Evolutionary conservation across 1,140 invertebrate genomes (phyloP).

Genomic region (Cepaea nemoralis): DNA sequence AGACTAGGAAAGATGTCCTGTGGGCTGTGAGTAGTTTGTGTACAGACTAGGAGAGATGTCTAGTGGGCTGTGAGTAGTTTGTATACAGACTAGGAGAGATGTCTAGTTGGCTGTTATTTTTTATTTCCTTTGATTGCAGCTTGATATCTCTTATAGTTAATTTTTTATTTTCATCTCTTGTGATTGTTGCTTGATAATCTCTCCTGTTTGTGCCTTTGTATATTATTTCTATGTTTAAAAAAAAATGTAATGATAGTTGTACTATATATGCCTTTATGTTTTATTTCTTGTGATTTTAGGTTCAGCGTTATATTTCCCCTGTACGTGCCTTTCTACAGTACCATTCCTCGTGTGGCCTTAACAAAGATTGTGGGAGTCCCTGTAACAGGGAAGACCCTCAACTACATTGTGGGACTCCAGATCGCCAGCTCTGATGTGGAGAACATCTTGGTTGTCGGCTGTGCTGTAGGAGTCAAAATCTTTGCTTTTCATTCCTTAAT

Average conservation of each 20-base stretch:
- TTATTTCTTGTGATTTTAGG: constrained; percentile 48
- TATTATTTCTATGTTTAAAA: too few relatives aligned
- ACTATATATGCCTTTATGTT: too few relatives aligned
- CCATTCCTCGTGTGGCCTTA: constrained; percentile 74
- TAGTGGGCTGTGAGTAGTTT: constrained; percentile 43
- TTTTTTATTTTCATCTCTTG: too few relatives aligned
- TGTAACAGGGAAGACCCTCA: constrained; percentile 75
- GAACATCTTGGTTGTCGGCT: constrained; percentile 51
- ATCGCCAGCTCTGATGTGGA: constrained; percentile 60
- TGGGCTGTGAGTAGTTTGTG: too few relatives aligned
- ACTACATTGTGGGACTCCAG: constrained; percentile 75
- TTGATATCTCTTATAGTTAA: too few relatives aligned
- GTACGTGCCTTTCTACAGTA: constrained; percentile 72
- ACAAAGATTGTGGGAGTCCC: constrained; percentile 74
- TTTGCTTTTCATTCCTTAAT: too few relatives aligned
- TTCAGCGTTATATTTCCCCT: constrained; percentile 62
- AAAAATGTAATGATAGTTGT: too few relatives aligned
- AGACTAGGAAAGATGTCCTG: too few relatives aligned
- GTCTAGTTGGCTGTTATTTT: too few relatives aligned
- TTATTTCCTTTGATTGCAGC: too few relatives aligned
- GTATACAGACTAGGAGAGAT: not conserved
- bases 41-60: constrained; percentile 52
- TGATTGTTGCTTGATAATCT: too few relatives aligned
- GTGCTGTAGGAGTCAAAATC: constrained; percentile 60
- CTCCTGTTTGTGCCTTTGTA: too few relatives aligned